Base-by-base conservation (phyloP, 2,888 invertebrate genomes). In the Hirtodrosophila confusa region DNA sequence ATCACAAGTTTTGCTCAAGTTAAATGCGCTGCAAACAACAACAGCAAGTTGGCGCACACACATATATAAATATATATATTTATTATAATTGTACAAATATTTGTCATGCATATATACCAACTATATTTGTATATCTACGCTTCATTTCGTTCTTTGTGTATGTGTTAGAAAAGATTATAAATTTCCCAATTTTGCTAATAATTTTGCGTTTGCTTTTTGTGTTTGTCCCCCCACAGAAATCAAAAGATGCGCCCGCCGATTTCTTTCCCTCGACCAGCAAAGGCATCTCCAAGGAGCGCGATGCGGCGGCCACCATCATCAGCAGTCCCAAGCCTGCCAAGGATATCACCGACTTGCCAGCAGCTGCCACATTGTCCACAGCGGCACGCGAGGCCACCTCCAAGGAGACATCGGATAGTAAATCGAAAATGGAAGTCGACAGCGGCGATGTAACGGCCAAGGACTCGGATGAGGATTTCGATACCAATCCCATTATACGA, bases 401-500 rank as follows among this genome's bases (percentile, higher is more conserved):
- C 4, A 88, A 87, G 57, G 79, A 75, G 37, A 78, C 69, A 0
- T 77, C 80, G n/a, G 90, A 89, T 48, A 65, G 71, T n/a, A 87
- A 87, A 68, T 85, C 83, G 11, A 87, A 86, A 66, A 78, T 84
- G 49, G 90, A 89, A 50, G 69, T 80, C 3, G 90, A 90, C 29
- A 90, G 89, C 49, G 84, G 76, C 12, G 90, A 90, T 50, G 78
- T 84, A 3, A 88, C 90, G 3, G 90, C 85, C 44, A 89, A 90
- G 61, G 88, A 89, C 29, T 88, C 90, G 0, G 89, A 88, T 63
- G 88, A 88, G 45, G 89, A 90, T 60, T 85, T 90, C 37, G 83
- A 88, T 61, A 87, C 88, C 0, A 90, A 90, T 78, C 89, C 91
- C 24, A 89, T 90, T 4, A 79, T 89, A 66, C 86, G 90, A 6